Conservation (phyloP, 2,113 vertebrate genomes). For the human (Homo sapiens) region GRCh38 chr7:74013501-74014000, state of each 20-base stretch:
- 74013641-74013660: accelerated
- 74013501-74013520: accelerated
- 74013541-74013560: no score
- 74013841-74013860: not conserved
- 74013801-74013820: not conserved
- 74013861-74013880: no score
- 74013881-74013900: not conserved
- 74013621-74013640: not conserved
- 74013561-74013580: not conserved
- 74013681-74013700: accelerated
- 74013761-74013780: not conserved
- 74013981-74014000: not conserved
- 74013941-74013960: not conserved
- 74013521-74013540: not conserved
- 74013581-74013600: not conserved
- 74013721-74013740: not conserved
- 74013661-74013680: not conserved
- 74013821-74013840: not conserved
- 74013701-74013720: accelerated
- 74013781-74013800: not conserved
- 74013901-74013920: not conserved
- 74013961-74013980: not conserved
- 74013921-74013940: not conserved
- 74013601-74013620: accelerated
- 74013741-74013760: no score